Evolutionary conservation across 92 coral and sea anemone species (phyloP), one percentile per base, ranked within the genome.

Genomic region (Umimayanthus chanpuru): DNA sequence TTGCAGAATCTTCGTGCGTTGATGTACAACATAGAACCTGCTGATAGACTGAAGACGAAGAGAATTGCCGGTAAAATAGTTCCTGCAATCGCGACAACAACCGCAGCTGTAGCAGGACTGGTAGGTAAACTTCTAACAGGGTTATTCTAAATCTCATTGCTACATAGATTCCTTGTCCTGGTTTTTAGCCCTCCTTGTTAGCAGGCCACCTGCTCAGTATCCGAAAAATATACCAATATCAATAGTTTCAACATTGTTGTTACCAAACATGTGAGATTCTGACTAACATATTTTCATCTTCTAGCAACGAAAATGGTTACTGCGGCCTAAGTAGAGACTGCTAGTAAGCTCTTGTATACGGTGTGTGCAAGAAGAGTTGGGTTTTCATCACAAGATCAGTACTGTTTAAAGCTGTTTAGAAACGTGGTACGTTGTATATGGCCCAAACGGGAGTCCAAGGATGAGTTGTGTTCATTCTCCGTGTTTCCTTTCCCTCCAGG

Each of bases 41-140:
- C 96, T 83, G 99, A 97, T 85, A 92, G 98, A 71, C 90, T 97
- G 30, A 97, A 93, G 84, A 94, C 93, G 4, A 97, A 97, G 90
- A 93, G 92, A 56, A 95, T 97, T 53, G 99, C 99, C 3, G 99
- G 99, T 0, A 94, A 91, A 81, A 97, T 97, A 55, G 98, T 97
- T 80, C 99, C 99, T 14, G 99, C 99, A 21, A 97, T 97, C 21
- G 98, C 99, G 3, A 97, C 99, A 4, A 97, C 99, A 18, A 97
- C 99, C 1, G 98, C 99, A 10, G 99, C 99, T 15, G 97, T 97
- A 4, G 98, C 99, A 38, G 99, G 99, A 9, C 91, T 97, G 93
- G 99, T 97, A 84, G 87, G 99, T 88, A 9, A 6, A 36, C 0
- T 75, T 56, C 12, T 84, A 3, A 70, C 85, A 14, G 18, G 29